These are phyloP conservation scores for Elysia crispata DNA, from an alignment of 2,888 invertebrate species.

Conservation along the genomic window DNA sequence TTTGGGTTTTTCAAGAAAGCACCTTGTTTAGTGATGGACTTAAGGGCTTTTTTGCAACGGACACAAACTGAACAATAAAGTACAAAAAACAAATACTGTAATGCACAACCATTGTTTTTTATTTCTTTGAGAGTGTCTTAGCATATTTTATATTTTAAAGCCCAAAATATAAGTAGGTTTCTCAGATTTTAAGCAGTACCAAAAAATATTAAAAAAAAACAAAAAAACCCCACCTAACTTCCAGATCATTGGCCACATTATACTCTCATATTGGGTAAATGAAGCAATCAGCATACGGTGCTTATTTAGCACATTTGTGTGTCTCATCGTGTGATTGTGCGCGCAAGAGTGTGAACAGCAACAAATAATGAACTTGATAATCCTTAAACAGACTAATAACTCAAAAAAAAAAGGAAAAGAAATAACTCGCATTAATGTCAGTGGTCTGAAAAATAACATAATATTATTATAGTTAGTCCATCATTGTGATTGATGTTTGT, in stretches of 20 bases:
- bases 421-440: slow-evolving; percentile 4
- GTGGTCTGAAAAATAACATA: slow-evolving; percentile 9
- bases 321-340: slow-evolving; percentile 4
- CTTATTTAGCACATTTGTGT: slow-evolving; percentile 9
- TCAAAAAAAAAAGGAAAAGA: no score
- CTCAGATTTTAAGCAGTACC: neutral
- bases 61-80: slow-evolving; percentile 4
- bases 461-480: slow-evolving; percentile 9
- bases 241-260: slow-evolving; percentile 9
- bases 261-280: slow-evolving; percentile 9
- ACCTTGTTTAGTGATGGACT: slow-evolving; percentile 1
- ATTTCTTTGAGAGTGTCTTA: slow-evolving; percentile 4
- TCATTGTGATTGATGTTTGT: slow-evolving; percentile 3
- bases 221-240: neutral
- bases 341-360: slow-evolving; percentile 9
- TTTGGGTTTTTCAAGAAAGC: slow-evolving; percentile 9
- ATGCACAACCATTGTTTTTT: slow-evolving; percentile 1
- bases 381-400: neutral
- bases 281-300: slow-evolving; percentile 4
- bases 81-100: slow-evolving; percentile 1
- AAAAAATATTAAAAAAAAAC: neutral
- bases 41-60: slow-evolving; percentile 1
- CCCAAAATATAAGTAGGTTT: slow-evolving; percentile 4
- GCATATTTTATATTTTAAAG: slow-evolving; percentile 4
- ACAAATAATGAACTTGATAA: slow-evolving; percentile 4